These are phyloP conservation scores for Drosophila sturtevanti DNA, from an alignment of 1,140 invertebrate species.

Conservation along the genomic window DNA sequence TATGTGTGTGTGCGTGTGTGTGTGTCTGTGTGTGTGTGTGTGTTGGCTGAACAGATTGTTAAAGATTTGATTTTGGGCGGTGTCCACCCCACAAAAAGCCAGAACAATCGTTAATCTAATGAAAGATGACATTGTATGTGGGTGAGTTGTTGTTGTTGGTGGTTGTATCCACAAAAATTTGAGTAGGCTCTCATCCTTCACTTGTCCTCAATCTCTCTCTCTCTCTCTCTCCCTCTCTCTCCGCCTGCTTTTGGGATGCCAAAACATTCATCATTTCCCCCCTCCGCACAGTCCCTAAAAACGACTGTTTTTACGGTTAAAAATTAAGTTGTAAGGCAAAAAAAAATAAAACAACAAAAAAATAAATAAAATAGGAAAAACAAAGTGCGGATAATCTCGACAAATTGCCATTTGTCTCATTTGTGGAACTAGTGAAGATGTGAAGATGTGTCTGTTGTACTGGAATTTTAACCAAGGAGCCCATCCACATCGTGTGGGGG, in stretches of 20 bases:
- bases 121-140: slow-evolving; percentile 70
- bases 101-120: slow-evolving; percentile 76
- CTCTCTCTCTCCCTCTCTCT: slow-evolving; percentile 41
- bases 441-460: no score
- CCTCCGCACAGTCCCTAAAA: neutral
- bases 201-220: slow-evolving; percentile 11
- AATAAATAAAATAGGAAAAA: no score
- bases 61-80: slow-evolving; percentile 73
- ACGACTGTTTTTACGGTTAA: neutral
- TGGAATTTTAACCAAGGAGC: neutral
- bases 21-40: slow-evolving; percentile 38
- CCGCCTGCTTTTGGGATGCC: slow-evolving; percentile 45
- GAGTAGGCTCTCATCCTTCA: slow-evolving; percentile 9
- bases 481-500: no score
- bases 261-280: slow-evolving; percentile 66
- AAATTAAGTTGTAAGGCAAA: neutral
- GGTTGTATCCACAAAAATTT: slow-evolving; percentile 41
- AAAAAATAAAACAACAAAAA: neutral
- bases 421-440: no score
- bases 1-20: slow-evolving; percentile 20
- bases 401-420: no score
- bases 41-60: slow-evolving; percentile 71
- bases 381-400: no score
- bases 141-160: slow-evolving; percentile 27
- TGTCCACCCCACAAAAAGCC: slow-evolving; percentile 21